Conservation (phyloP, 1,140 invertebrate genomes). For the Orussus abietinus region DNA sequence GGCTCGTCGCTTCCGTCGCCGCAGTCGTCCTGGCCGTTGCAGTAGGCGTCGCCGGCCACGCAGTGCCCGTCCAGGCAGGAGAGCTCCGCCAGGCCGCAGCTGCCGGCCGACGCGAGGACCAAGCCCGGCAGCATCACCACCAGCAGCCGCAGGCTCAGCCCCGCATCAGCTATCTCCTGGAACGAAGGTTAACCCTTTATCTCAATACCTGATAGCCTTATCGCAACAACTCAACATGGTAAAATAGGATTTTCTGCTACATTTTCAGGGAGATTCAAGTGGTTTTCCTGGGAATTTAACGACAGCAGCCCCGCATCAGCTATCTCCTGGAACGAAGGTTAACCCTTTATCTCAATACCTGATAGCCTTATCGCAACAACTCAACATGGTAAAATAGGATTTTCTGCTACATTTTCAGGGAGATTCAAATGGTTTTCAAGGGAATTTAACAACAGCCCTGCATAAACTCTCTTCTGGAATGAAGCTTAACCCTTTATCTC, state of each 20-base stretch:
- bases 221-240: slow-evolving; percentile 10
- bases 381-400: too few species aligned
- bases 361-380: slow-evolving; percentile 9
- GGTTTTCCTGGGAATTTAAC: too few species aligned
- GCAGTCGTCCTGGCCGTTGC: slow-evolving; percentile 79
- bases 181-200: background rate
- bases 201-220: slow-evolving; percentile 8
- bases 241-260: too few species aligned
- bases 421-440: too few species aligned
- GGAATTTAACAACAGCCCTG: too few species aligned
- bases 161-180: slow-evolving; percentile 45
- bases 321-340: slow-evolving; percentile 2
- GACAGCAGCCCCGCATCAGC: too few species aligned
- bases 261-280: background rate
- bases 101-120: slow-evolving; percentile 21
- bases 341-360: background rate
- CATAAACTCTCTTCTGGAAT: slow-evolving; percentile 2
- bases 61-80: slow-evolving; percentile 75
- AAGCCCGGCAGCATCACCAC: slow-evolving; percentile 13
- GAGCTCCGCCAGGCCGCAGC: slow-evolving; percentile 77
- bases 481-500: background rate
- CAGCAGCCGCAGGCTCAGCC: slow-evolving; percentile 25
- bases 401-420: background rate
- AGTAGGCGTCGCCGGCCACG: slow-evolving; percentile 79
- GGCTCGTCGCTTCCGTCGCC: slow-evolving; percentile 81